Evolutionary conservation across 2,113 vertebrate species (phyloP).

Genomic region (Syrmaticus mikado): DNA sequence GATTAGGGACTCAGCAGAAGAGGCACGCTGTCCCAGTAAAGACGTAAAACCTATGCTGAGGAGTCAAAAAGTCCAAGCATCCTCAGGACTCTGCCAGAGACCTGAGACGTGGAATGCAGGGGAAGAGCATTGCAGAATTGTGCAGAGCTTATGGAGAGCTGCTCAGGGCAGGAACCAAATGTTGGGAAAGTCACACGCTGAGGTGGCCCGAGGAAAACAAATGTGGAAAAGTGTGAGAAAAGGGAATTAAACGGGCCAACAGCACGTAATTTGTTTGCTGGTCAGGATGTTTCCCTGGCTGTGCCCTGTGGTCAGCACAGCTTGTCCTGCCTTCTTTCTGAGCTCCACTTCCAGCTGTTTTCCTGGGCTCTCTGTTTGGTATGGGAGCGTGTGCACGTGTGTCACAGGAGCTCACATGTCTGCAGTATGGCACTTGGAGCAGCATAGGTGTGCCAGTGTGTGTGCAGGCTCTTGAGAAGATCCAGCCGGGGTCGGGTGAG

Average conservation of each 20-base stretch:
- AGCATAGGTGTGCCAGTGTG: accelerated
- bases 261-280: accelerated
- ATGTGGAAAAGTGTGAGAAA: neutral
- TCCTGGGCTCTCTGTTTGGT: neutral
- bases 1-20: neutral
- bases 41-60: neutral
- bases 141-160: too few relatives aligned
- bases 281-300: neutral
- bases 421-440: neutral
- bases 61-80: accelerated
- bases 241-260: neutral
- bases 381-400: accelerated
- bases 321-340: neutral
- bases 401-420: neutral
- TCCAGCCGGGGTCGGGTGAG: accelerated
- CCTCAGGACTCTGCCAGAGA: neutral
- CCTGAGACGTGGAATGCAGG: accelerated
- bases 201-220: neutral
- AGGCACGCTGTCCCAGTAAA: neutral
- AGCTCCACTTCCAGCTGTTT: neutral
- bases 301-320: accelerated
- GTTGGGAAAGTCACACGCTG: accelerated
- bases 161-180: neutral
- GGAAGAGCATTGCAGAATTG: accelerated
- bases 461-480: accelerated